Base-by-base conservation (phyloP, 2,888 invertebrate species). In the Agrochola lota region DNA sequence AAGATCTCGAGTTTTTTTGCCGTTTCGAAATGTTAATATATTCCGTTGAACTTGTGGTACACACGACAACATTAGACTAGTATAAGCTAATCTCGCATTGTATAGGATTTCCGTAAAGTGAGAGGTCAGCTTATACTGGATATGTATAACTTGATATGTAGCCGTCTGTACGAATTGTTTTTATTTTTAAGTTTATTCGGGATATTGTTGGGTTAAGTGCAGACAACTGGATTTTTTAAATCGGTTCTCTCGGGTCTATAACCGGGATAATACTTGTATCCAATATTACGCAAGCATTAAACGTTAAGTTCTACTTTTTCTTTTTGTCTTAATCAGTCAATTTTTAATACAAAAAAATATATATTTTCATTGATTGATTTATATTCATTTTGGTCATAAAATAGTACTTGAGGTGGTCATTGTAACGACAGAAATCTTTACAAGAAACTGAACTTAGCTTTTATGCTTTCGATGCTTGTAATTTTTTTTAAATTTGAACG, bases 21-120 rank as follows among this genome's bases (percentile, higher is more conserved):
- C 7, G 52, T 68, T 68, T 43, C 7, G 17, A 66, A 83, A 85
- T 77, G 86, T 71, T 75, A 78, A 85, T 63, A 46, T 55, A 40
- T 63, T 49, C 26, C 12, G 26, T 40, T 71, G 55, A 60, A 23
- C 23, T 35, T 26, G 52, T 55, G 12, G 35, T 59, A 43, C 43
- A 11, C 43, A 43, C 43, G 43, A 8, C 11, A 11, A 43, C 43
- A 9, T 43, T 2, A 43, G 9, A 2, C 43, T 11, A 43, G 43
- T 43, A 43, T 43, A 43, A 43, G 43, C 11, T 43, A 43, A 43
- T 43, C 43, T 43, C 11, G 11, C 43, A 43, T 43, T 43, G 43
- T 43, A 43, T 43, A 43, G 43, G 43, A 43, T 43, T 43, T 43
- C 11, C 43, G 11, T 43, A 43, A 9, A 43, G 9, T 43, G 40